phyloP scores from a whole-genome alignment of 2,888 invertebrate genomes.

The Amaurobius ferox region DNA sequence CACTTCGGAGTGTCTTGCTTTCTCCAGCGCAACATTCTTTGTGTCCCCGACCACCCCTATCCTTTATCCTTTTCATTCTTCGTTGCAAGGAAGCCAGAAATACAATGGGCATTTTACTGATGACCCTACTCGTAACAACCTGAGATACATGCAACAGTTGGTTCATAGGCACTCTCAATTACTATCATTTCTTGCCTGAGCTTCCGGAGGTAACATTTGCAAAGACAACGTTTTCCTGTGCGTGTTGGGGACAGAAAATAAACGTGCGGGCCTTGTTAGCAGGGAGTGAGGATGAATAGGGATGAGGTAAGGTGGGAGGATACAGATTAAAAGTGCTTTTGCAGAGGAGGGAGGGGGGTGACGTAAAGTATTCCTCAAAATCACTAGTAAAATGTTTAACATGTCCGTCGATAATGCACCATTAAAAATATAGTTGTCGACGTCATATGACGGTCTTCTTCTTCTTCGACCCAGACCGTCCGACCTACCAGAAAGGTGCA shows the following conservation, averaged over 20 bases:
- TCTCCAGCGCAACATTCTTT: not conserved
- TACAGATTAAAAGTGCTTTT: not conserved
- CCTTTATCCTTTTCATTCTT: not conserved
- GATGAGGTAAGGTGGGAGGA: not conserved
- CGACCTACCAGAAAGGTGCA: no score
- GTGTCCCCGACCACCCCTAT: not conserved
- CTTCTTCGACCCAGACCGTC: no score
- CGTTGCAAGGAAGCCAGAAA: not conserved
- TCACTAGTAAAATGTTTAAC: no score
- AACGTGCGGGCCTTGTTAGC: conserved; percentile 13
- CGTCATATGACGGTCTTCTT: no score
- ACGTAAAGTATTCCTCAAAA: no score
- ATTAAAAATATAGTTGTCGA: no score
- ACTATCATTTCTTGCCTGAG: conserved; percentile 30
- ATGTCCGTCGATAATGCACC: no score
- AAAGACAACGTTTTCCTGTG: conserved; percentile 16
- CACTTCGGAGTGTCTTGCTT: not conserved
- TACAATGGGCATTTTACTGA: conserved; percentile 23
- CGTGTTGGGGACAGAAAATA: not conserved
- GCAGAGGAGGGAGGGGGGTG: no score
- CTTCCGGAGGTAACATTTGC: conserved; percentile 27
- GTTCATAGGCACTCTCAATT: conserved; percentile 13
- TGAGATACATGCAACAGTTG: conserved; percentile 5
- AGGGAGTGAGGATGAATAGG: not conserved
- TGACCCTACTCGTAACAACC: conserved; percentile 27